phyloP scores from a whole-genome alignment of 1,140 invertebrate genomes.

The Thaumetopoea pityocampa region DNA sequence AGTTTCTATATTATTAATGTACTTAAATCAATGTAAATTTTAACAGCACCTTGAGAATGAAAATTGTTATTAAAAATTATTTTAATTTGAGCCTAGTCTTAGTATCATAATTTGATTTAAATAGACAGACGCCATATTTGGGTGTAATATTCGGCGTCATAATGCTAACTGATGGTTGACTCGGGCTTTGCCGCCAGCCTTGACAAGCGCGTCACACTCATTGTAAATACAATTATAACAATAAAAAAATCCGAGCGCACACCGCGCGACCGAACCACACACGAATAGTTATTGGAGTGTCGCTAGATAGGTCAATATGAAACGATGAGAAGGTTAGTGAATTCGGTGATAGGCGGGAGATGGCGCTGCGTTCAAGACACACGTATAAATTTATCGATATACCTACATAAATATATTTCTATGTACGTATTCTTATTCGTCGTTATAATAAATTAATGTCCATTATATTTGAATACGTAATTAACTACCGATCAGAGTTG shows the following conservation, averaged over 20 bases:
- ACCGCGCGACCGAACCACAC: conserved; percentile 45
- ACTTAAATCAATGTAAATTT: conserved; percentile 75
- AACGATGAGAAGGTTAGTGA: conserved; percentile 73
- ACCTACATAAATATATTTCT: no score
- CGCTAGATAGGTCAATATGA: conserved; percentile 54
- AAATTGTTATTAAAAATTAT: conserved; percentile 67
- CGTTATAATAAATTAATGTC: conserved; percentile 48
- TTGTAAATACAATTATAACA: conserved; percentile 39
- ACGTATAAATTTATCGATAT: conserved; percentile 42
- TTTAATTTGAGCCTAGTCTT: conserved; percentile 72
- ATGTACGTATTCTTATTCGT: conserved; percentile 42
- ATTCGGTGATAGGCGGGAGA: conserved; percentile 51
- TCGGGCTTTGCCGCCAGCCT: no score
- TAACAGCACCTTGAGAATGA: conserved; percentile 58
- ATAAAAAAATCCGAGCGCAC: conserved; percentile 45
- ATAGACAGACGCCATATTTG: conserved; percentile 43
- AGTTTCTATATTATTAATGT: conserved; percentile 73
- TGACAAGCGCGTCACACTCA: conserved; percentile 31
- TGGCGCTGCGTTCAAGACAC: conserved; percentile 27
- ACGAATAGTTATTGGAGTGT: conserved; percentile 34
- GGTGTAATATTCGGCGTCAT: conserved; percentile 25
- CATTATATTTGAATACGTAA: conserved; percentile 54
- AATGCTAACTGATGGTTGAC: no score
- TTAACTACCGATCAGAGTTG: conserved; percentile 30
- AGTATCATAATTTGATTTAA: conserved; percentile 53